These are phyloP conservation scores for Hystrix cristata DNA, from an alignment of 2,113 vertebrate genomes.

Conservation along the genomic window DNA sequence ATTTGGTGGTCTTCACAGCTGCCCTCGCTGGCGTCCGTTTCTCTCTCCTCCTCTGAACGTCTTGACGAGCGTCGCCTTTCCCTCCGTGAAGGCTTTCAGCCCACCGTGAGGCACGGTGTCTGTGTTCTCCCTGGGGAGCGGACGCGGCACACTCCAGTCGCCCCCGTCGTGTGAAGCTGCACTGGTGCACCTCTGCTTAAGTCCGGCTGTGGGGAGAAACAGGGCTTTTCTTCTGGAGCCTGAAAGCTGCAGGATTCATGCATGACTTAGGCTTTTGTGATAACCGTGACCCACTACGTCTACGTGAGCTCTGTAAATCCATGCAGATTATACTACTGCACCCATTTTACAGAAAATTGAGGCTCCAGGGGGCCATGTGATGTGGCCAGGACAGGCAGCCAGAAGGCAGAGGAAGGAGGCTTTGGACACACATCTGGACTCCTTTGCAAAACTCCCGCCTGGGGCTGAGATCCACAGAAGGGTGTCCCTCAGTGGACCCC, in stretches of 20 bases:
- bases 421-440: rapidly evolving
- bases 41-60: rapidly evolving
- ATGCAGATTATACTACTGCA: rapidly evolving
- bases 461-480: rapidly evolving
- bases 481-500: rapidly evolving
- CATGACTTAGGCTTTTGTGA: rapidly evolving
- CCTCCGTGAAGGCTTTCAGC: rapidly evolving
- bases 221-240: background rate
- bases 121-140: rapidly evolving
- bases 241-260: rapidly evolving
- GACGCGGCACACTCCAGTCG: rapidly evolving
- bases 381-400: no score
- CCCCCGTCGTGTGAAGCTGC: rapidly evolving
- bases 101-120: rapidly evolving
- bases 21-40: rapidly evolving
- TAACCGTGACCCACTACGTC: rapidly evolving
- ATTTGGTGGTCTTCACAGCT: background rate
- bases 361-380: rapidly evolving
- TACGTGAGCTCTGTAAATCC: rapidly evolving
- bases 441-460: background rate
- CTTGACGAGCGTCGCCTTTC: background rate
- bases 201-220: rapidly evolving
- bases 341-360: background rate
- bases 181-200: rapidly evolving
- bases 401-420: background rate